These are phyloP conservation scores for Vanessa tameamea DNA, from an alignment of 1,140 invertebrate species.

Conservation along the genomic window DNA sequence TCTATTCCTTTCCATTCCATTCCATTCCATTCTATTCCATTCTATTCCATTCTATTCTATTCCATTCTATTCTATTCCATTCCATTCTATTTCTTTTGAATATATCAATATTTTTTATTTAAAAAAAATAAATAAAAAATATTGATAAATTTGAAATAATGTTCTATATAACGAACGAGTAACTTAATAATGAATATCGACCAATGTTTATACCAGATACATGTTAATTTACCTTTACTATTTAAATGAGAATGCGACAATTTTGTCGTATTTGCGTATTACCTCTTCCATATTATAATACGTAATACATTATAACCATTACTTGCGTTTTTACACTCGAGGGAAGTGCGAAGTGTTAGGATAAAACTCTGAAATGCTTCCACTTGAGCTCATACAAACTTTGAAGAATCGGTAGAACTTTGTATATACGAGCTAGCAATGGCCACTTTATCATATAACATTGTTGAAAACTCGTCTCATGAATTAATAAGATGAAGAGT, in stretches of 20 bases:
- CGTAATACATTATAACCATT: constrained; percentile 1
- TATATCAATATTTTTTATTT: too few relatives aligned
- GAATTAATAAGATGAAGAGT: constrained; percentile 2
- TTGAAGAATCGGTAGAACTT: constrained; percentile 1
- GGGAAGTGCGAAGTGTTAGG: constrained; percentile 2
- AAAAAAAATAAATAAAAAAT: too few relatives aligned
- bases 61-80: too few relatives aligned
- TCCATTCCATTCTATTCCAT: too few relatives aligned
- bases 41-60: too few relatives aligned
- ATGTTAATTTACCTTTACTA: too few relatives aligned
- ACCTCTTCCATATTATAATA: background rate
- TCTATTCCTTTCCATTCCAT: too few relatives aligned
- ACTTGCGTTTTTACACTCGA: background rate
- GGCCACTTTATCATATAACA: constrained; percentile 10
- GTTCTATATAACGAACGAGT: too few relatives aligned
- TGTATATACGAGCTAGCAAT: constrained; percentile 1
- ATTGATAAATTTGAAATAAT: too few relatives aligned
- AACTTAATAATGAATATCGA: too few relatives aligned
- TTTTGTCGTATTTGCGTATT: background rate
- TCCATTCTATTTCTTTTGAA: too few relatives aligned
- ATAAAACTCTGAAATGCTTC: constrained; percentile 7
- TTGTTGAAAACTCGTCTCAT: background rate
- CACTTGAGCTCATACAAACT: constrained; percentile 8
- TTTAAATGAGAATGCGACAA: background rate
- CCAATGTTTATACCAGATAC: too few relatives aligned